Conservation (phyloP, 2,797 vertebrate species). For the Lepidocolaptes lacrymiger region DNA sequence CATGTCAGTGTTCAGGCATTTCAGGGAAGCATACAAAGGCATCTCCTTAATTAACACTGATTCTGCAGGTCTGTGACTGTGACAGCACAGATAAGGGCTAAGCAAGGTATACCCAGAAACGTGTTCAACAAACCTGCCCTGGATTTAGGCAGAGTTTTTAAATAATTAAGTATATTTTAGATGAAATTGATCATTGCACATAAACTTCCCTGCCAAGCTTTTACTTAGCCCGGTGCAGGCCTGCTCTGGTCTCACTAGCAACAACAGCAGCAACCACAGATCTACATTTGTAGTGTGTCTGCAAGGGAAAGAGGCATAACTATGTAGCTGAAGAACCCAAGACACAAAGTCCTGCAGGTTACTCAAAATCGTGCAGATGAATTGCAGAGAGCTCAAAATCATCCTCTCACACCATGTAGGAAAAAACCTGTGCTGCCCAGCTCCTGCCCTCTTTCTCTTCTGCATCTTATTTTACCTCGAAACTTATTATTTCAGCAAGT, state of each 20-base stretch:
- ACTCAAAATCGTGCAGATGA: not conserved
- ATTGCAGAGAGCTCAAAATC: not conserved
- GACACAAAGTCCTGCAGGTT: not conserved
- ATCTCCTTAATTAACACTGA: not conserved
- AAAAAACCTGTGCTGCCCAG: not conserved
- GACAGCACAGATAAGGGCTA: not conserved
- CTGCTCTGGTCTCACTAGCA: not conserved
- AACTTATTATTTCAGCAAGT: not conserved
- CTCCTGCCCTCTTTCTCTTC: not conserved
- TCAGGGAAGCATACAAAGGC: not conserved
- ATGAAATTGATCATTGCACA: not conserved
- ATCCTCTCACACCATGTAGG: not conserved
- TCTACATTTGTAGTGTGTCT: not conserved
- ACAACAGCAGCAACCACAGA: not conserved
- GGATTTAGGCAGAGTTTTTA: not conserved
- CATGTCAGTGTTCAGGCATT: not conserved
- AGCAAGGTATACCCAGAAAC: not conserved
- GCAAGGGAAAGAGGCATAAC: not conserved
- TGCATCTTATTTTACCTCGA: not conserved
- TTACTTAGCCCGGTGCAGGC: not conserved
- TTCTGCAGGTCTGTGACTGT: not conserved
- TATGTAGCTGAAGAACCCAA: not conserved
- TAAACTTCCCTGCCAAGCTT: not conserved
- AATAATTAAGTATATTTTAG: not conserved
- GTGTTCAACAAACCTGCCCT: not conserved